Conservation (phyloP, 2,113 vertebrate genomes). For the Cryptomyrus ogoouensis region DNA sequence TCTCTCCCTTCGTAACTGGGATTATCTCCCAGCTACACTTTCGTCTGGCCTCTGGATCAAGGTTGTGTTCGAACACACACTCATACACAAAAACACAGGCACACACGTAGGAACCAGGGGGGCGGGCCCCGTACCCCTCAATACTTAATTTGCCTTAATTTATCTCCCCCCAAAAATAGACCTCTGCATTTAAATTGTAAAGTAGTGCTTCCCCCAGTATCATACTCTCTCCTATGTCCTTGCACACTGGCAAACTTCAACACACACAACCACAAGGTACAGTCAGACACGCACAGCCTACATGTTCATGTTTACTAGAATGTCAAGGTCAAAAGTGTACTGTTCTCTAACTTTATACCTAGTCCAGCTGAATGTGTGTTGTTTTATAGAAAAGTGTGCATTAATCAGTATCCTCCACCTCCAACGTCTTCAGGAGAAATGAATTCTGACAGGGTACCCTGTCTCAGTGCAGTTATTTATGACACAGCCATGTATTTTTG, state of each 20-base stretch:
- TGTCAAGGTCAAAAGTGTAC: background rate
- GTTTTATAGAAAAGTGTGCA: background rate
- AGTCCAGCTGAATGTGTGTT: background rate
- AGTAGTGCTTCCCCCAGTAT: background rate
- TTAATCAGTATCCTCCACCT: background rate
- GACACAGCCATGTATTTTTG: background rate
- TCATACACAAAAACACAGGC: background rate
- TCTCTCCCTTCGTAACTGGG: background rate
- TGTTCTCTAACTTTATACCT: background rate
- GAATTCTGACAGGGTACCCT: background rate
- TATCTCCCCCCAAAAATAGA: background rate
- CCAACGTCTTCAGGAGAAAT: background rate
- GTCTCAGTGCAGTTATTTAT: background rate
- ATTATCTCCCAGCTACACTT: background rate
- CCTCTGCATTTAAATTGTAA: background rate
- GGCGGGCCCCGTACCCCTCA: background rate
- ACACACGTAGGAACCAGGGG: background rate
- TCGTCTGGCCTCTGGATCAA: background rate
- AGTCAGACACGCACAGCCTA: background rate
- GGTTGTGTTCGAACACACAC: background rate
- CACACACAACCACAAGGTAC: background rate
- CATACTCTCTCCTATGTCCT: background rate
- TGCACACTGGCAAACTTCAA: background rate
- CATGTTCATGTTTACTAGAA: background rate
- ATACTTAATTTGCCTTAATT: background rate